A percentile compares a stretch with the other conserved stretches of the same genome.
Conservation (phyloP, 2,888 invertebrate genomes). For the Xylota segnis region DNA sequence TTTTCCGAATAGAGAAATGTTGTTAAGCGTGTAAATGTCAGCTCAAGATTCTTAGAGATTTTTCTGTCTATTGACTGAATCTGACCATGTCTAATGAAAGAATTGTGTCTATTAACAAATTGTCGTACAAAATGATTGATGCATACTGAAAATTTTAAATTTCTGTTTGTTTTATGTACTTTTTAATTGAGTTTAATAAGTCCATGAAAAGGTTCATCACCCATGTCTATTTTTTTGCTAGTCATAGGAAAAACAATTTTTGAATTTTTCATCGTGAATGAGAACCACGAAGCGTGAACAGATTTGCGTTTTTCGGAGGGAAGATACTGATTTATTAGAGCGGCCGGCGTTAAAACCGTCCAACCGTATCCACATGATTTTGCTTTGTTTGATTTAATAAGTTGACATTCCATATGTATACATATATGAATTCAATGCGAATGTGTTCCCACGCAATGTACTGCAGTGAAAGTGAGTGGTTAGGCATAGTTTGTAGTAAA, state of each 20-base stretch:
- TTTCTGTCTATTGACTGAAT: too few relatives aligned
- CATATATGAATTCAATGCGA: conserved; percentile 10
- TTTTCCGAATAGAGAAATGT: not conserved
- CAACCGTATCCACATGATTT: conserved; percentile 21
- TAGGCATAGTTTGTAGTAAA: not conserved
- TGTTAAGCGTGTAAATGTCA: not conserved
- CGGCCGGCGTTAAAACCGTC: conserved; percentile 8
- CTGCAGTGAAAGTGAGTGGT: conserved; percentile 31
- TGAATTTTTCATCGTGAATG: conserved; percentile 1
- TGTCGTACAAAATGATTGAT: too few relatives aligned
- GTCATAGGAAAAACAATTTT: not conserved
- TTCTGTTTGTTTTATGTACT: not conserved
- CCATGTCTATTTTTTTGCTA: not conserved
- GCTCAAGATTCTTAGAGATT: too few relatives aligned
- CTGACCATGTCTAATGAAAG: too few relatives aligned
- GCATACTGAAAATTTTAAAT: not conserved
- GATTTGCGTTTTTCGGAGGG: conserved; percentile 8
- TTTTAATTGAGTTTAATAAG: not conserved
- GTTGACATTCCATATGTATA: not conserved
- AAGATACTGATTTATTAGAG: conserved; percentile 11
- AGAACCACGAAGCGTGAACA: conserved; percentile 31
- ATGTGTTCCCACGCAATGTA: not conserved
- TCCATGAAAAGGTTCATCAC: not conserved
- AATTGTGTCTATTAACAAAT: too few relatives aligned
- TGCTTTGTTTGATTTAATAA: conserved; percentile 1